A percentile compares a stretch with the other conserved stretches of the same genome.
Conservation (phyloP, 2,797 vertebrate genomes). For the Microchirus variegatus region DNA sequence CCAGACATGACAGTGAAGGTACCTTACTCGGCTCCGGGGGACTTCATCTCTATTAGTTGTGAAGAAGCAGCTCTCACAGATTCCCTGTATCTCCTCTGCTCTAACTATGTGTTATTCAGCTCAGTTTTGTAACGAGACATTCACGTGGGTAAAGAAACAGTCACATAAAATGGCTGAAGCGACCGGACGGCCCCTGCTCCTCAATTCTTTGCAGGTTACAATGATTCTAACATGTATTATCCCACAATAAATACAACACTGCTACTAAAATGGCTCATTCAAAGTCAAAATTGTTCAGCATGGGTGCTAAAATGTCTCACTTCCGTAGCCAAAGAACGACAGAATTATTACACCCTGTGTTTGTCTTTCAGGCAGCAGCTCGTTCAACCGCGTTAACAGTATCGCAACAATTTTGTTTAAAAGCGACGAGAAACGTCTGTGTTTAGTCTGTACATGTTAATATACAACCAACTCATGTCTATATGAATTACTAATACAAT, state of each 20-base stretch:
- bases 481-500: no score
- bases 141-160: slow-evolving; percentile 47
- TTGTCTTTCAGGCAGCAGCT: slow-evolving; percentile 19
- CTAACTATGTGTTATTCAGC: neutral
- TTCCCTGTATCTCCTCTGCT: neutral
- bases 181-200: no score
- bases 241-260: neutral
- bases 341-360: rapidly evolving
- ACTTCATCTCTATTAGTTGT: neutral
- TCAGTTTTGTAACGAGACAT: neutral
- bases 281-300: slow-evolving; percentile 66
- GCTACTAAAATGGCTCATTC: slow-evolving; percentile 3
- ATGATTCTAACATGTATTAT: neutral
- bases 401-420: no score
- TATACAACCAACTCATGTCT: no score
- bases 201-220: neutral
- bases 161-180: neutral
- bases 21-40: neutral
- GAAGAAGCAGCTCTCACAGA: neutral
- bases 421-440: no score
- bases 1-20: neutral
- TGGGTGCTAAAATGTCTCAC: slow-evolving; percentile 32
- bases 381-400: neutral
- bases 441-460: no score
- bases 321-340: slow-evolving; percentile 43